These are phyloP conservation scores for Ochotona princeps DNA, from an alignment of 2,113 vertebrate genomes.

Conservation along the genomic window DNA sequence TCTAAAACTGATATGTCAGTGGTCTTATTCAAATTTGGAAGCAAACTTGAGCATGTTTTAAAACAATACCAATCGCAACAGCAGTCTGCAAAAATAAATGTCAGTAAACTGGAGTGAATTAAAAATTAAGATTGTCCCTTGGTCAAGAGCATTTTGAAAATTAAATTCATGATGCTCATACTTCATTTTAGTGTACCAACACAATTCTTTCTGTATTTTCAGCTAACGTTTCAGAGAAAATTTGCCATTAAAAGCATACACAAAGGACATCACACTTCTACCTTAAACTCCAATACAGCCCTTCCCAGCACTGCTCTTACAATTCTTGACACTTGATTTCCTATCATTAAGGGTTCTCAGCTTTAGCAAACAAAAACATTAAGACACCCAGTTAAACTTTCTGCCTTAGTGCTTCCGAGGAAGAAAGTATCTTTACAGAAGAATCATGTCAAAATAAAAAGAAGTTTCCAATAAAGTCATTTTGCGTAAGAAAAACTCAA, in stretches of 20 bases:
- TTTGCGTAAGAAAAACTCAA: neutral
- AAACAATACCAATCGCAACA: slow-evolving; percentile 5
- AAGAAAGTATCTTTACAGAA: too few relatives aligned
- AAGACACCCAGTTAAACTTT: too few relatives aligned
- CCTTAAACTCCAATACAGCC: neutral
- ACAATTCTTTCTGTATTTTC: slow-evolving; percentile 27
- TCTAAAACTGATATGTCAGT: neutral
- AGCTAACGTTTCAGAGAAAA: neutral
- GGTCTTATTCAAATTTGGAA: slow-evolving; percentile 22
- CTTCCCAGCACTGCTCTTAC: neutral
- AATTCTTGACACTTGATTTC: neutral
- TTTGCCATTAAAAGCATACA: neutral
- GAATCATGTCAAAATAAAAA: too few relatives aligned
- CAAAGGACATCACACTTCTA: neutral
- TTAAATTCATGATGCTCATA: neutral
- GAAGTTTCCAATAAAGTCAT: neutral
- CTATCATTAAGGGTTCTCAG: neutral
- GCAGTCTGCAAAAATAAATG: slow-evolving; percentile 25
- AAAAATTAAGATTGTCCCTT: neutral
- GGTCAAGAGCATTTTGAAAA: neutral
- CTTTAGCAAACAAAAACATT: slow-evolving; percentile 8
- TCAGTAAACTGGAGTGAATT: neutral
- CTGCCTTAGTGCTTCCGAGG: too few relatives aligned
- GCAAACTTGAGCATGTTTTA: neutral
- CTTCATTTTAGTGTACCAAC: slow-evolving; percentile 23